These are phyloP conservation scores for Epizoanthus stellaris DNA, from an alignment of 92 coral and sea anemone species.

Conservation along the genomic window DNA sequence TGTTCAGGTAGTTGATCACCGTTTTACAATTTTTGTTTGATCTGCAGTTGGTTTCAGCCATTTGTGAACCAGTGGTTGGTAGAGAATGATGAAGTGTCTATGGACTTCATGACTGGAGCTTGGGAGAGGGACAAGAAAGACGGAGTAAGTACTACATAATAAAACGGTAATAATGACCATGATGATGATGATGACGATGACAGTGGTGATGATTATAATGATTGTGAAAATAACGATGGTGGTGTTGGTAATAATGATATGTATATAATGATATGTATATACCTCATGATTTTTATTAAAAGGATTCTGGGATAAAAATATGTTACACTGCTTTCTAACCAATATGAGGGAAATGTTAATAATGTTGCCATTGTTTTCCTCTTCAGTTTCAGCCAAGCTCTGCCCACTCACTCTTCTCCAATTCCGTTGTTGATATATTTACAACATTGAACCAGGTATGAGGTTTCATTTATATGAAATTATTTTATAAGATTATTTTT, in stretches of 20 bases:
- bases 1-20: no score
- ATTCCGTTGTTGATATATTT: conserved; percentile 97
- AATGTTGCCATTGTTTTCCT: not conserved
- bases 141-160: conserved; percentile 62
- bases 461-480: not conserved
- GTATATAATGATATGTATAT: not conserved
- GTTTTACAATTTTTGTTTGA: not conserved
- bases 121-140: conserved; percentile 92
- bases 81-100: conserved; percentile 93
- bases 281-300: not conserved
- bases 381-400: conserved; percentile 90
- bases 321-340: no score
- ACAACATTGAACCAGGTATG: conserved; percentile 94
- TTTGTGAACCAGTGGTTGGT: conserved; percentile 98
- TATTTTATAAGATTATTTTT: no score
- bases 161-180: not conserved
- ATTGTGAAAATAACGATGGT: not conserved
- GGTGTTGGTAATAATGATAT: not conserved
- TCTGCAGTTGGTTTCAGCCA: conserved; percentile 92
- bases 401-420: conserved; percentile 86
- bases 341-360: not conserved
- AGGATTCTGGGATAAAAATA: not conserved
- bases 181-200: not conserved
- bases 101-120: conserved; percentile 96
- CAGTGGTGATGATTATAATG: not conserved